Conservation (phyloP, 2,888 invertebrate species). For the Zelleria hepariella region DNA sequence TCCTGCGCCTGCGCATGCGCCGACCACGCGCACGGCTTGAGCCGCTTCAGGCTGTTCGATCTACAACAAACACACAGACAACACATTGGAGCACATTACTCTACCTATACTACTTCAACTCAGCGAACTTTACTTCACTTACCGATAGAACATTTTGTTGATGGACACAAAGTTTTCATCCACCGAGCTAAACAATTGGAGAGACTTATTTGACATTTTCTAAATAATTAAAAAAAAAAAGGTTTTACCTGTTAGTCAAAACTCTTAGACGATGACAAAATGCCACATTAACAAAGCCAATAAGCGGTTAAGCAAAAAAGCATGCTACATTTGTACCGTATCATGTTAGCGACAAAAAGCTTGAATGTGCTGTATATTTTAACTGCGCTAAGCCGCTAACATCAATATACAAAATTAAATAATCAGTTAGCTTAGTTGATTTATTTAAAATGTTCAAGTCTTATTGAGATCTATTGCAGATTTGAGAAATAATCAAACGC, state of each 20-base stretch:
- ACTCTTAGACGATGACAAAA: neutral
- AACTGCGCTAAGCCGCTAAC: neutral
- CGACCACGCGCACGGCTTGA: too few species aligned
- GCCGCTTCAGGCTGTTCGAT: conserved; percentile 73
- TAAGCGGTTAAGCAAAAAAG: neutral
- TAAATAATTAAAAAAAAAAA: too few species aligned
- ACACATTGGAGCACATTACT: neutral
- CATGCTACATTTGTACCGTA: neutral
- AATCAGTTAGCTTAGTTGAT: neutral
- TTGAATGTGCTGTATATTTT: neutral
- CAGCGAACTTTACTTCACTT: too few species aligned
- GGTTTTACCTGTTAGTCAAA: neutral
- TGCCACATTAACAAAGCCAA: neutral
- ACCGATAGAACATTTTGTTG: too few species aligned
- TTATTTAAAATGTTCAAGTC: too few species aligned
- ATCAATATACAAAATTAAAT: neutral
- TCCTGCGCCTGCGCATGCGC: conserved; percentile 76
- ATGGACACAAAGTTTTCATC: too few species aligned
- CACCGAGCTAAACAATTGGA: too few species aligned
- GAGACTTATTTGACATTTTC: too few species aligned
- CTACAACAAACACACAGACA: conserved; percentile 28
- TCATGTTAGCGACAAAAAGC: neutral
- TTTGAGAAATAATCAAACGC: too few species aligned
- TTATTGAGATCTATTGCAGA: too few species aligned
- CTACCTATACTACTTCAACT: too few species aligned